Evolutionary conservation across 2,888 invertebrate species (phyloP), one percentile per base, ranked within the genome.

Genomic region (Chrysolina haemoptera): DNA sequence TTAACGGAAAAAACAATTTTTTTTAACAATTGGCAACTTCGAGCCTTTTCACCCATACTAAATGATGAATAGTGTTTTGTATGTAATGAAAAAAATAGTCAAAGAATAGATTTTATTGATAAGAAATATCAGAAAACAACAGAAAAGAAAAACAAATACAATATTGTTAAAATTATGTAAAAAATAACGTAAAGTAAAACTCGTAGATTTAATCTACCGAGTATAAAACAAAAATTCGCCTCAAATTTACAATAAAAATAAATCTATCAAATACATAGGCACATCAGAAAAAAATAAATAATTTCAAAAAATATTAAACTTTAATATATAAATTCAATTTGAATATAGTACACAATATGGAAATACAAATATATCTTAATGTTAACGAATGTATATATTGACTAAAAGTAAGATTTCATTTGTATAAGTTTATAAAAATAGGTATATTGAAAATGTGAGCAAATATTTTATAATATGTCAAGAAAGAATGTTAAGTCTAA

Each of bases 281-380:
- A 78, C 78, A 68, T 76, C 70, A 72, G 75, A 78, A 76, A 71
- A n/a, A 76, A 75, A 77, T 78, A 78, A 78, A 78, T 78, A 77
- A 72, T 75, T 78, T 73, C 63, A 73, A 75, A 69, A 71, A 70
- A 55, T 64, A 66, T 18, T 66, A 76, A 64, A 68, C 59, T 27
- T 46, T 16, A 50, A 50, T 62, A 62, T 43, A 62, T 35, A 22
- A 22, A 12, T 9, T 59, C n/a, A 27, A 22, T 59, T 59, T 59
- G 35, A 59, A 59, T 59, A 59, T 59, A 35, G 16, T 59, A 59
- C 59, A 59, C 6, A 59, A 59, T 16, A 27, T 59, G 27, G 12
- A 20, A 18, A 53, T 53, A 53, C 9, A 20, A 53, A 53, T 53
- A 20, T 12, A 2, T 53, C 10, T 53, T 22, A 53, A 53, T 20